These are phyloP conservation scores for Neolamprologus tretocephalus DNA, from an alignment of 2,113 vertebrate genomes.

Conservation along the genomic window DNA sequence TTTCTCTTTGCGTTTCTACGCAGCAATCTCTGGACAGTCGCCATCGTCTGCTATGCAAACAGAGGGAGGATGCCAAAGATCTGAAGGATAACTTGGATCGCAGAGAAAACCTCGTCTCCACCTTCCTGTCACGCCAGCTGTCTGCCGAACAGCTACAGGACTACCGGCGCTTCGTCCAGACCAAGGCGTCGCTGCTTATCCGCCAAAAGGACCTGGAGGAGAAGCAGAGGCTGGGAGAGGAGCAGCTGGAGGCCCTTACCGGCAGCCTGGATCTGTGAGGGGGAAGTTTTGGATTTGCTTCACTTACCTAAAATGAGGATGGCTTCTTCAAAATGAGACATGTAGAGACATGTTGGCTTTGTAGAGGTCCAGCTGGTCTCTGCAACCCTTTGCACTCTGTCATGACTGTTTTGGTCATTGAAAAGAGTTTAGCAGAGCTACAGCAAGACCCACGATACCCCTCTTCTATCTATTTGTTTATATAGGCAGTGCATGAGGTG, in stretches of 20 bases:
- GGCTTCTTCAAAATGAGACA: not conserved
- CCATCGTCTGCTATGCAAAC: slow-evolving; percentile 80
- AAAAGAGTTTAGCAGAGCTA: not conserved
- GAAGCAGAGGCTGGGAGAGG: slow-evolving; percentile 76
- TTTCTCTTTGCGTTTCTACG: not conserved
- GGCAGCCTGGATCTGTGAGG: slow-evolving; percentile 54
- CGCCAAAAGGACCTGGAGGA: slow-evolving; percentile 89
- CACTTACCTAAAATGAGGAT: not conserved
- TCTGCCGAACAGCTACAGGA: slow-evolving; percentile 71
- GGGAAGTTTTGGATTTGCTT: not conserved
- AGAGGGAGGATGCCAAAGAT: slow-evolving; percentile 89
- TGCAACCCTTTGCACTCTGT: not conserved
- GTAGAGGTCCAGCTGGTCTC: not conserved
- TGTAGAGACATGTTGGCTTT: not conserved
- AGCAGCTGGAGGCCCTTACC: slow-evolving; percentile 79
- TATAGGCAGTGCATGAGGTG: not conserved
- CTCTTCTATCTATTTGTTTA: not conserved
- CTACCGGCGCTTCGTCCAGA: slow-evolving; percentile 78
- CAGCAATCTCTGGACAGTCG: slow-evolving; percentile 84
- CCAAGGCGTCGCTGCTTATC: slow-evolving; percentile 84
- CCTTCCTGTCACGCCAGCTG: slow-evolving; percentile 80
- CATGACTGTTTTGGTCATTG: not conserved
- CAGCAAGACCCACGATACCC: not conserved
- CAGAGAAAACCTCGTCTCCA: slow-evolving; percentile 80
- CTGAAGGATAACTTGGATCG: slow-evolving; percentile 90